Percentiles rank a stretch among this genome's conserved stretches.
Conservation (phyloP, 2,888 invertebrate species). For the Himalopsyche japonica region DNA sequence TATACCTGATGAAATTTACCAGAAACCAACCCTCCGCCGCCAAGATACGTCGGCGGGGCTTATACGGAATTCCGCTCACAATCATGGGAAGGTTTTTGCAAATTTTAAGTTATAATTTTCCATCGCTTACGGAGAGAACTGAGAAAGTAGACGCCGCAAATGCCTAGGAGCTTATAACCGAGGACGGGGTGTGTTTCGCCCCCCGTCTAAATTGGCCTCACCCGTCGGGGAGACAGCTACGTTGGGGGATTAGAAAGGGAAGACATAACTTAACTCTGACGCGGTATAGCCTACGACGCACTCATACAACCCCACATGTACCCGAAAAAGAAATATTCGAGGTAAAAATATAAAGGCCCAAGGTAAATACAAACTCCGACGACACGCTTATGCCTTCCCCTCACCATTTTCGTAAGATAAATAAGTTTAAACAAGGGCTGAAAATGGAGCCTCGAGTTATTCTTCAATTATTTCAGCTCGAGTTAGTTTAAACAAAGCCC, state of each 20-base stretch:
- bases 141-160: constrained; percentile 16
- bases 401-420: constrained; percentile 30
- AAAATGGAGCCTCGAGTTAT: constrained; percentile 37
- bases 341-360: constrained; percentile 29
- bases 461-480: constrained; percentile 39
- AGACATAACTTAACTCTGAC: constrained; percentile 13
- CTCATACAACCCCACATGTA: constrained; percentile 4
- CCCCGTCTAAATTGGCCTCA: constrained; percentile 35
- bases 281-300: background rate
- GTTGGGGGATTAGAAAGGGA: constrained; percentile 35
- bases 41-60: constrained; percentile 12
- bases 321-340: constrained; percentile 19
- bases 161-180: constrained; percentile 6
- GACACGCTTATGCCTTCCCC: constrained; percentile 11
- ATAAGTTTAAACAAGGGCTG: constrained; percentile 35
- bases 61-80: constrained; percentile 30
- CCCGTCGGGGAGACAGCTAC: constrained; percentile 12
- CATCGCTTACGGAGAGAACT: background rate
- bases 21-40: constrained; percentile 7
- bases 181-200: constrained; percentile 18
- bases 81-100: constrained; percentile 16
- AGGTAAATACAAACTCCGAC: constrained; percentile 28
- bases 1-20: constrained; percentile 28
- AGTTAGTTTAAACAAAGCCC: constrained; percentile 39
- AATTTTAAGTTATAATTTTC: constrained; percentile 37